A percentile compares a stretch with the other conserved stretches of the same genome.
phyloP scores from a whole-genome alignment of 2,797 vertebrate genomes.

The Psittacula derbiana region DNA sequence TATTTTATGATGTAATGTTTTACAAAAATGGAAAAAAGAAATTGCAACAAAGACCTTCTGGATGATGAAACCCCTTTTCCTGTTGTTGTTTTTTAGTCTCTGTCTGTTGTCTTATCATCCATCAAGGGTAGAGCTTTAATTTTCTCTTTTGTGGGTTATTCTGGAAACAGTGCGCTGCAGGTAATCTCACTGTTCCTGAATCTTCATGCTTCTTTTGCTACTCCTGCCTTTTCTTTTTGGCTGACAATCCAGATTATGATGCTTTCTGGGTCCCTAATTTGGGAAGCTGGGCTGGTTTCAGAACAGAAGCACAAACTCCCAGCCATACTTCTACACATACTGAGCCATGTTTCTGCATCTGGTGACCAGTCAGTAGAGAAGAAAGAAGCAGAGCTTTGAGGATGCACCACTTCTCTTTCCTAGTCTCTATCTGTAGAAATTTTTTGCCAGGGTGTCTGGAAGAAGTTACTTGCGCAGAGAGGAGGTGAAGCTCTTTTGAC shows the following conservation, averaged over 20 bases:
- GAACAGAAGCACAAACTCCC: neutral
- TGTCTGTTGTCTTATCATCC: neutral
- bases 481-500: neutral
- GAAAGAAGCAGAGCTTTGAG: neutral
- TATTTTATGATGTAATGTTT: conserved; percentile 72
- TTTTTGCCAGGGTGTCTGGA: neutral
- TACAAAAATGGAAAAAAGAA: conserved; percentile 64
- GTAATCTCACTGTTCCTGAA: neutral
- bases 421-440: neutral
- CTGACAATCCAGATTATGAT: neutral
- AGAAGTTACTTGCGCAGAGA: neutral
- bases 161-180: neutral
- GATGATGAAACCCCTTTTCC: conserved; percentile 44
- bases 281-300: neutral
- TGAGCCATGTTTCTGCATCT: neutral
- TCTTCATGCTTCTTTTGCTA: neutral
- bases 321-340: neutral
- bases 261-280: neutral
- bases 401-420: neutral
- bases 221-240: neutral
- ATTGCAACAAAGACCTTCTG: conserved; percentile 75
- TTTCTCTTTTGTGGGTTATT: neutral
- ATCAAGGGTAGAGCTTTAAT: neutral
- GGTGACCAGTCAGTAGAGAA: neutral
- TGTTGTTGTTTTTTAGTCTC: conserved; percentile 18